A percentile compares a stretch with the other conserved stretches of the same genome.
Conservation (phyloP, 2,113 vertebrate species). For the Oryzias woworae region DNA sequence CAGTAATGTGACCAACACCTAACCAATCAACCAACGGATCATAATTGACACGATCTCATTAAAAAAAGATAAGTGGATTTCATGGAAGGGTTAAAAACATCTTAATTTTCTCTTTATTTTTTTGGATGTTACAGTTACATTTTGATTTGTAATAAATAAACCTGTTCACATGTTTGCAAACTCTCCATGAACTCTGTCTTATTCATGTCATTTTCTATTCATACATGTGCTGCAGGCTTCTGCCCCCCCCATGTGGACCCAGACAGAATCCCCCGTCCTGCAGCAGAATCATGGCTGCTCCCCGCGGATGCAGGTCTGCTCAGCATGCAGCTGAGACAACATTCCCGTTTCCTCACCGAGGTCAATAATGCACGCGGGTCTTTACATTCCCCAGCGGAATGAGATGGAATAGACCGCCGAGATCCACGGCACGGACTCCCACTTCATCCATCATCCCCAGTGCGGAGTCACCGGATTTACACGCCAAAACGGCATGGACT, state of each 20-base stretch:
- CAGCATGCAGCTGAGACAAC: constrained; percentile 73
- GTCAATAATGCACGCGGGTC: constrained; percentile 59
- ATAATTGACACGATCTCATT: too few relatives aligned
- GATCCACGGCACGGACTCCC: constrained; percentile 56
- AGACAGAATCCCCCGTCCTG: constrained; percentile 23
- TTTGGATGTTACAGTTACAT: too few relatives aligned
- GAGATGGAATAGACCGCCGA: constrained; percentile 62
- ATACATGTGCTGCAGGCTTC: too few relatives aligned
- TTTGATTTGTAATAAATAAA: too few relatives aligned
- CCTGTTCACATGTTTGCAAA: too few relatives aligned
- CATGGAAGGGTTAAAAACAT: too few relatives aligned
- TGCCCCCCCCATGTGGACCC: not conserved
- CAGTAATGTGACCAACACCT: too few relatives aligned
- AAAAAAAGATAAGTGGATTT: too few relatives aligned
- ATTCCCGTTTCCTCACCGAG: constrained; percentile 55
- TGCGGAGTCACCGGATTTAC: constrained; percentile 48
- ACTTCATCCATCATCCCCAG: constrained; percentile 69
- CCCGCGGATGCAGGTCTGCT: constrained; percentile 35
- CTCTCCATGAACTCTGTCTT: too few relatives aligned
- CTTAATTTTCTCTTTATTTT: too few relatives aligned
- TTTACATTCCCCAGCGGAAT: constrained; percentile 55
- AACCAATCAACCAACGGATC: too few relatives aligned
- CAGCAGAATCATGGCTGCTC: constrained; percentile 23
- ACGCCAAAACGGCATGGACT: constrained; percentile 45
- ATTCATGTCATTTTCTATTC: too few relatives aligned